Percentiles rank a stretch among this genome's conserved stretches.
Conservation (phyloP, 1,140 invertebrate species). For the Drosophila sp. region DNA sequence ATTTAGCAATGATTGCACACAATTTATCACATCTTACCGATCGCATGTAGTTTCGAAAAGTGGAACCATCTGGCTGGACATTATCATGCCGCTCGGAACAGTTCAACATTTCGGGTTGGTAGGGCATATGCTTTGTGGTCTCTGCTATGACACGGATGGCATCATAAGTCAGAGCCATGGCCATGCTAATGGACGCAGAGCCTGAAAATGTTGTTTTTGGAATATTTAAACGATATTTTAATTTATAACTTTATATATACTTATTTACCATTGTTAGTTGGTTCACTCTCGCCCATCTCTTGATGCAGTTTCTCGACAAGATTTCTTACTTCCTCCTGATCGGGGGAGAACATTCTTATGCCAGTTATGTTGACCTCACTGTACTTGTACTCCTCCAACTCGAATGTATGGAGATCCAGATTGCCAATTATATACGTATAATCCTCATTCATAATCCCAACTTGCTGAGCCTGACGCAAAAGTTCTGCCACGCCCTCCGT, state of each 20-base stretch:
- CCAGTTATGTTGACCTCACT: conserved; percentile 93
- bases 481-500: conserved; percentile 87
- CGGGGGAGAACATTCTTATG: conserved; percentile 88
- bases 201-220: conserved; percentile 26
- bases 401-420: conserved; percentile 91
- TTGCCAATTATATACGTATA: conserved; percentile 91
- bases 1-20: neutral
- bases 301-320: conserved; percentile 59
- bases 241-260: neutral
- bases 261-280: conserved; percentile 42
- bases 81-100: conserved; percentile 84
- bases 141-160: conserved; percentile 89
- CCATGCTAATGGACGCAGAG: conserved; percentile 83
- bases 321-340: conserved; percentile 62
- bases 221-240: too few species aligned
- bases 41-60: conserved; percentile 91
- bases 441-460: conserved; percentile 91
- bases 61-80: conserved; percentile 86
- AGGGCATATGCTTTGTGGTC: conserved; percentile 65
- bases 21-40: conserved; percentile 72
- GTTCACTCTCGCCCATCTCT: conserved; percentile 58
- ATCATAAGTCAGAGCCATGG: conserved; percentile 91
- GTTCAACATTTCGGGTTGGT: conserved; percentile 72
- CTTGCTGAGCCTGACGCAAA: conserved; percentile 90
- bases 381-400: conserved; percentile 91